A percentile compares a stretch with the other conserved stretches of the same genome.
These are phyloP conservation scores for Magallana ariakensis DNA, from an alignment of 1,140 invertebrate genomes.

Conservation along the genomic window DNA sequence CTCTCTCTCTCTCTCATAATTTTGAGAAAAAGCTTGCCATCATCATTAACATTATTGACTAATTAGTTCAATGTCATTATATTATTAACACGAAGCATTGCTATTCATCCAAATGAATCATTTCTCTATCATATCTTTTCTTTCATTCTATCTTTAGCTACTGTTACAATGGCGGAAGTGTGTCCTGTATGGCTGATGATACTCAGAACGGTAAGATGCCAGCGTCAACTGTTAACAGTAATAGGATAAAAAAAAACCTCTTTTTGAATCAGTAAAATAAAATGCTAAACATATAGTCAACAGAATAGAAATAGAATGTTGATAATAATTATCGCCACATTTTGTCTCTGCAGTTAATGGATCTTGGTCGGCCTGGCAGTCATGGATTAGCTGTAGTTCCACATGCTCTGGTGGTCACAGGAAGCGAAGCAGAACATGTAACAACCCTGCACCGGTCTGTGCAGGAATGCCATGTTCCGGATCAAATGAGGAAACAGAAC, in stretches of 20 bases:
- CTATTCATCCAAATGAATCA: no score
- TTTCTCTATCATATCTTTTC: neutral
- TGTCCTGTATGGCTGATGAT: neutral
- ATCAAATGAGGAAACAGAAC: constrained; percentile 5
- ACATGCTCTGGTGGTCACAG: constrained; percentile 73
- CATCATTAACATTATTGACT: no score
- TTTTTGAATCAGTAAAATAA: no score
- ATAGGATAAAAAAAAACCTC: no score
- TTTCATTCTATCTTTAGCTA: neutral
- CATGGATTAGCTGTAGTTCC: constrained; percentile 71
- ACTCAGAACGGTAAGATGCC: neutral
- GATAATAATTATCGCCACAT: no score
- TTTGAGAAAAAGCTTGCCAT: no score
- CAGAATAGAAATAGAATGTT: no score
- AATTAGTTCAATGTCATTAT: no score
- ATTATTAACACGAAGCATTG: no score
- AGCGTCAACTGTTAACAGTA: no score
- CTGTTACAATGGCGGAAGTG: neutral
- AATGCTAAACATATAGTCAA: no score
- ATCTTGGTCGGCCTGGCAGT: constrained; percentile 83
- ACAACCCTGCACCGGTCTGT: constrained; percentile 25
- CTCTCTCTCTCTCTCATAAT: no score
- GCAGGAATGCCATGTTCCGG: constrained; percentile 26
- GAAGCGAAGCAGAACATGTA: constrained; percentile 37
- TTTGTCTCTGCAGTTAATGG: constrained; percentile 71